Base-by-base conservation (phyloP, 1,140 invertebrate genomes). In the Euura saliciscinereae region DNA sequence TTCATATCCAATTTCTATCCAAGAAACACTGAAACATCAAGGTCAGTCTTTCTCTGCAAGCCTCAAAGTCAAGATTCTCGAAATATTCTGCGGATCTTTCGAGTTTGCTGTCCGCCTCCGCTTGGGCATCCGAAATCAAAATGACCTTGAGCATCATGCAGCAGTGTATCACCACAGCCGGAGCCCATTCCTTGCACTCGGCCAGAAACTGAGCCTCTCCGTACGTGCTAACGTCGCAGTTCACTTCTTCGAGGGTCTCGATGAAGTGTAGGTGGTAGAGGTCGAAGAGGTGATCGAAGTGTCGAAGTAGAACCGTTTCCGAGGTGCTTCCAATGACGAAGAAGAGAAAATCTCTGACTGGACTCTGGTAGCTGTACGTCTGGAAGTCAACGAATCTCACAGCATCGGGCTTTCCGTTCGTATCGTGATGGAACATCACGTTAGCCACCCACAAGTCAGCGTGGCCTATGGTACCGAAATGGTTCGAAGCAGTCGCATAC, bases 391-490 rank as follows among this genome's bases (percentile, higher is more conserved):
- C 71, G 51, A 83, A 79, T 72, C 78, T 79, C 0, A 79, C 66
- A 6, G 70, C 73, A 3, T 72, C 8, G 4, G 75, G 74, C 42
- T 76, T 68, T 6, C 64, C 74, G 2, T 65, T 8, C 8, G 74
- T 64, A 28, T 67, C 69, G 68, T 79, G 77, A 44, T 76, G 76
- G 73, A 84, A 80, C 6, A 84, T 44, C 43, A 82, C 74, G 66
- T 84, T 84, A 71, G 80, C 82, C 0, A 73, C 13, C 81, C 80
- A 82, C 28, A 80, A 71, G 70, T 83, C 82, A 10, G 79, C 78
- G 66, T 82, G 82, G 6, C 64, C 67, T 11, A 83, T 7, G 7
- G 59, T 71, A 28, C 28, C 59, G 7, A 28, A 71, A 13, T 59
- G 70, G 13, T 71, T 43, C 7, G 11, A 11, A 11, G 66, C 11